A percentile compares a stretch with the other conserved stretches of the same genome.
Evolutionary conservation across 2,797 vertebrate species (phyloP).

Genomic region (Triplophysa bombifrons): DNA sequence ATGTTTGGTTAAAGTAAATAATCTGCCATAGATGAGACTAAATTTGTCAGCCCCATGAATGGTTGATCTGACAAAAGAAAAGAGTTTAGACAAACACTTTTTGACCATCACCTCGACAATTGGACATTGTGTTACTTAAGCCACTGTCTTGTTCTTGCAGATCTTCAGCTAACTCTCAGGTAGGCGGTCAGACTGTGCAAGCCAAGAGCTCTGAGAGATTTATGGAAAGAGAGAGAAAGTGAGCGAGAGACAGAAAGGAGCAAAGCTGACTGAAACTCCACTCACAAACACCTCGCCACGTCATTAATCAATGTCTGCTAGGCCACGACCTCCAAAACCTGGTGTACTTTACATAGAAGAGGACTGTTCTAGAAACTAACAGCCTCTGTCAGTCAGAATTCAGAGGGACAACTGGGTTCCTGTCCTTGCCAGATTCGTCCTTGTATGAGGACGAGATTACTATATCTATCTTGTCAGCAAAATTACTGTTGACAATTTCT

Average conservation of each 20-base stretch:
- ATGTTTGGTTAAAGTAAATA: neutral
- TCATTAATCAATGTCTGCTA: conserved; percentile 45
- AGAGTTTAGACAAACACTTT: neutral
- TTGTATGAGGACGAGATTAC: conserved; percentile 19
- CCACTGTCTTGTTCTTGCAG: conserved; percentile 13
- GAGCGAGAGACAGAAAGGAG: conserved; percentile 3
- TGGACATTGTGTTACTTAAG: neutral
- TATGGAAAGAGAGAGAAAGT: conserved; percentile 37
- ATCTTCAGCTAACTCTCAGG: conserved; percentile 28
- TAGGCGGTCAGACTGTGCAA: conserved; percentile 8
- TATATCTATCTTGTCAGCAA: neutral
- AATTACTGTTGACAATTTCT: neutral
- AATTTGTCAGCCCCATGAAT: neutral
- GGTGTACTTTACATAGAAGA: conserved; percentile 27
- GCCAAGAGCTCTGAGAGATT: conserved; percentile 19
- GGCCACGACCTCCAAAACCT: conserved; percentile 33
- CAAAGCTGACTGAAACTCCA: conserved; percentile 31
- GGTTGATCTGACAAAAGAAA: neutral
- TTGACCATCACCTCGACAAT: neutral
- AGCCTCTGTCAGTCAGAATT: conserved; percentile 24
- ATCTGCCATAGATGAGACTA: neutral
- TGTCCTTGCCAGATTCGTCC: conserved; percentile 27
- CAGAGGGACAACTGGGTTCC: neutral
- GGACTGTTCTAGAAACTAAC: conserved; percentile 14
- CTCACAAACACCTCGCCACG: conserved; percentile 27